phyloP scores from a whole-genome alignment of 2,888 invertebrate species.

The Allacma fusca region DNA sequence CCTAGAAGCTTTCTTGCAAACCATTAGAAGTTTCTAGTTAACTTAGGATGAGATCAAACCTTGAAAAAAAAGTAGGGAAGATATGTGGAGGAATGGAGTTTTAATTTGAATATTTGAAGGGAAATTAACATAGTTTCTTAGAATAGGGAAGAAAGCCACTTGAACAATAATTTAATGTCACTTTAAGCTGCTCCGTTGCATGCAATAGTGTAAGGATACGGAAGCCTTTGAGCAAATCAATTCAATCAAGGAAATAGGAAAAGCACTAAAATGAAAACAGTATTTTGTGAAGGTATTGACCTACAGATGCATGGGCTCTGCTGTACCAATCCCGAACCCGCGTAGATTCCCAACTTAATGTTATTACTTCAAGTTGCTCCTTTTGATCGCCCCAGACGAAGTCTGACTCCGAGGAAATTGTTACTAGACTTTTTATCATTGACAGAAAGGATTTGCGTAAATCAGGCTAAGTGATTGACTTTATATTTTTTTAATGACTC shows the following conservation, averaged over 20 bases:
- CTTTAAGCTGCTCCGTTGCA: background rate
- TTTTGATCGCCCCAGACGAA: background rate
- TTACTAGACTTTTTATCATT: background rate
- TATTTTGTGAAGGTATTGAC: background rate
- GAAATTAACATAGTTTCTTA: background rate
- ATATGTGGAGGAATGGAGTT: background rate
- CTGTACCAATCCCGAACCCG: background rate
- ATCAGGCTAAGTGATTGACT: too few relatives aligned
- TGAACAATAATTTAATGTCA: background rate
- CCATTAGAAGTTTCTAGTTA: background rate
- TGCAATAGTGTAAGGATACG: background rate
- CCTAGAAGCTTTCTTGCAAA: background rate
- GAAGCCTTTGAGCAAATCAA: slow-evolving; percentile 4
- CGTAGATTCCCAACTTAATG: background rate
- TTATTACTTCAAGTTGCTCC: background rate
- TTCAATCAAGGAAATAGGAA: slow-evolving; percentile 12
- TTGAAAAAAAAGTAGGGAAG: too few relatives aligned
- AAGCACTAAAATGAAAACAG: background rate
- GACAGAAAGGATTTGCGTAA: background rate
- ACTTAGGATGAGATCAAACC: background rate
- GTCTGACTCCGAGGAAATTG: background rate
- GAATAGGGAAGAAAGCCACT: background rate
- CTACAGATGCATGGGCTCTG: background rate
- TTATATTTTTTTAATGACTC: too few relatives aligned
- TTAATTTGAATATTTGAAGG: background rate